phyloP scores from a whole-genome alignment of 2,888 invertebrate genomes.

The Ceraclea dissimilis region DNA sequence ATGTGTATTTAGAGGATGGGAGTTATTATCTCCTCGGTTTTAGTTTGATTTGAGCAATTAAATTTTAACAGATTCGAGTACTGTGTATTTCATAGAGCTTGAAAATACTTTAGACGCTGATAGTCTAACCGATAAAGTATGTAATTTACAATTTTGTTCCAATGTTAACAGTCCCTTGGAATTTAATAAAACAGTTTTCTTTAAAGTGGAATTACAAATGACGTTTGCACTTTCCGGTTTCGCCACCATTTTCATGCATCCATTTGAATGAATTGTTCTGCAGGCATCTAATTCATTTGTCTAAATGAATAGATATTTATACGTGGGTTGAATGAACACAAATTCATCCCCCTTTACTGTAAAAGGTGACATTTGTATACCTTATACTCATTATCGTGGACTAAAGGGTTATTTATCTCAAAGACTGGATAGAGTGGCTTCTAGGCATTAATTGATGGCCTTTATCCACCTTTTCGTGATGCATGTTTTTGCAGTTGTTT shows the following conservation, averaged over 20 bases:
- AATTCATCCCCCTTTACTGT: neutral
- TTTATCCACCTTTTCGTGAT: no score
- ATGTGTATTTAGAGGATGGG: no score
- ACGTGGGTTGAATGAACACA: neutral
- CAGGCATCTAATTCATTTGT: neutral
- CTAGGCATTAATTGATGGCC: neutral
- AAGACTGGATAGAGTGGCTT: neutral
- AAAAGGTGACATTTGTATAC: neutral
- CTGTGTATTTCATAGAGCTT: neutral
- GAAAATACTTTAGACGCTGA: neutral
- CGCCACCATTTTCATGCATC: neutral
- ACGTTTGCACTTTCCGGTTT: neutral
- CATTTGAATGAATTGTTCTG: neutral
- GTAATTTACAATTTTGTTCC: slow-evolving; percentile 1
- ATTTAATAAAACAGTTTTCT: neutral
- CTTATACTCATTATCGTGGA: neutral
- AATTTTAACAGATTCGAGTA: neutral
- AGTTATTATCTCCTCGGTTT: neutral
- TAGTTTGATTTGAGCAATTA: no score
- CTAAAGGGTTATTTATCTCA: neutral
- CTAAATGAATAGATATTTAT: neutral
- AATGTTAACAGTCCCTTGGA: neutral
- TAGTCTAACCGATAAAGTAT: neutral
- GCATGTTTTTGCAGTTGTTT: neutral
- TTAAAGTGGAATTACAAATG: neutral